These are phyloP conservation scores for Argya squamiceps DNA, from an alignment of 2,797 vertebrate genomes.

Conservation along the genomic window DNA sequence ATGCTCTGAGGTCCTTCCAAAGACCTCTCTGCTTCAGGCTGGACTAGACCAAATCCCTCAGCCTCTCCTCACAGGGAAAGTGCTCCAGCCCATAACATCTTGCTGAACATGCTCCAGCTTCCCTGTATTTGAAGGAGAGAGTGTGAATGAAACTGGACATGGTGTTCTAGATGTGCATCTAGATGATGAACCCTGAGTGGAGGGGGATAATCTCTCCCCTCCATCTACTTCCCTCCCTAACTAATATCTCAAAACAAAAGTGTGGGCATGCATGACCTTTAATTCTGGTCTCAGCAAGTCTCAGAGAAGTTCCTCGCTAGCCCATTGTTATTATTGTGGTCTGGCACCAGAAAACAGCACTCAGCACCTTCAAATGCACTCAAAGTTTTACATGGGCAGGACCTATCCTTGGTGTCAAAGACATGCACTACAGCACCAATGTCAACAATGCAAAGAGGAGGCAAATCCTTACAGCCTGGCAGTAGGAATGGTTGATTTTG, in stretches of 20 bases:
- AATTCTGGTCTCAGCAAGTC: background rate
- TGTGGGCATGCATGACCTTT: background rate
- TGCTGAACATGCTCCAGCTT: background rate
- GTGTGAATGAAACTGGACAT: background rate
- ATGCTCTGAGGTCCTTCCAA: background rate
- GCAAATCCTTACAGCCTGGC: background rate
- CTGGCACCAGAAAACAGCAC: background rate
- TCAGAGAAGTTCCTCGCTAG: background rate
- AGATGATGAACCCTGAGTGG: background rate
- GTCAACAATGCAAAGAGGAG: background rate
- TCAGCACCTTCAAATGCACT: background rate
- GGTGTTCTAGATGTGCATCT: background rate
- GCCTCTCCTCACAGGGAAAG: background rate
- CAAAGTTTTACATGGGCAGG: background rate
- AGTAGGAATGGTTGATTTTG: background rate
- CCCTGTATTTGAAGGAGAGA: background rate
- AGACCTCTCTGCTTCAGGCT: background rate
- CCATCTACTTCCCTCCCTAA: background rate
- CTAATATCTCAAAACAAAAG: background rate
- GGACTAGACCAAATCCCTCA: background rate
- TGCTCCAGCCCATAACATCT: background rate
- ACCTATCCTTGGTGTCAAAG: background rate
- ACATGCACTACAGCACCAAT: background rate
- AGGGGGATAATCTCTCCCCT: background rate
- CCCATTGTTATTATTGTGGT: background rate